Base-by-base conservation (phyloP, 2,888 invertebrate species). In the Syrphus vitripennis region DNA sequence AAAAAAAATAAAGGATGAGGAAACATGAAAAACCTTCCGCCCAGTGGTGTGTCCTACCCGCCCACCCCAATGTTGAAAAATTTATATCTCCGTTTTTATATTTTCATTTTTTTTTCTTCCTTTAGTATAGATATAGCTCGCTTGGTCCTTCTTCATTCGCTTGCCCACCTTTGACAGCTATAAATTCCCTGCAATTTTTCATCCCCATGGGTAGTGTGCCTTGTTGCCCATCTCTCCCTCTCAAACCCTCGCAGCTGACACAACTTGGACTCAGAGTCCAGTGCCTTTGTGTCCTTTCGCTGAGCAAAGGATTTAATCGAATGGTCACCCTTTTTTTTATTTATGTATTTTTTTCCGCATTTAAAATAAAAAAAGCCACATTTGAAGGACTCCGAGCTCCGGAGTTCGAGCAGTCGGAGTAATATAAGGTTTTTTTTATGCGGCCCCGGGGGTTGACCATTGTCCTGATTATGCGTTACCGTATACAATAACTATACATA, bases 81-180 rank as follows among this genome's bases (percentile, higher is more conserved):
- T 86, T 82, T 86, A 86, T 86, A 82, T 86, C 82, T 86, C 74
- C 63, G 45, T 37, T 69, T 78, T 59, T 77, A 42, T 69, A 67
- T 77, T 61, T 77, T 74, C 63, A 26, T 45, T 50, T 37, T 67
- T 74, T 65, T 10, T 19, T 7, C 19, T 55, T 42, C 40, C 24
- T 55, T 53, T 26, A 40, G 50, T 42, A n/a, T n/a, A 29, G 31
- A 48, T 34, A 78, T 70, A 63, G 63, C 53, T 76, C 67, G 72
- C 53, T 50, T 12, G 86, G 86, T 86, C 86, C 86, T 86, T 86
- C 86, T 86, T 86, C 86, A 86, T 86, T 63, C 82, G 82, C 70
- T 86, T 77, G 82, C 86, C 86, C 86, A 86, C 86, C 86, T 86
- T 86, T 82, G 86, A 86, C 86, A 86, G 86, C 77, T 86, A 86